phyloP scores from a whole-genome alignment of 2,113 vertebrate species.

The Pedionomus torquatus region DNA sequence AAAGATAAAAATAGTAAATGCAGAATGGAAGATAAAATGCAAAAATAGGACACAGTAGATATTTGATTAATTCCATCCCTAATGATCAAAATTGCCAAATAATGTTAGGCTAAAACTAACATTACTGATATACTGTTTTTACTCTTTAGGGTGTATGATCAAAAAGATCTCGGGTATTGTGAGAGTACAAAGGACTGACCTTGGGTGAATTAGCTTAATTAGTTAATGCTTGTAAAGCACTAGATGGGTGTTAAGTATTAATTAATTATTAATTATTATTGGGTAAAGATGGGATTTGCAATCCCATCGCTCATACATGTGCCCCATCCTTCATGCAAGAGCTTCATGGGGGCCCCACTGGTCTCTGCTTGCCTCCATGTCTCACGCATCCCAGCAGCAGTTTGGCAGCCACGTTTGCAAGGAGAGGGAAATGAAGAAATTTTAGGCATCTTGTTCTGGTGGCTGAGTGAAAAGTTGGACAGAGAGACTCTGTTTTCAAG shows the following conservation, averaged over 20 bases:
- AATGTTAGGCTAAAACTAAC: conserved; percentile 61
- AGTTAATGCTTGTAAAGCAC: conserved; percentile 71
- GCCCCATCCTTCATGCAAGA: conserved; percentile 6
- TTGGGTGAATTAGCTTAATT: conserved; percentile 73
- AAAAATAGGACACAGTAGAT: conserved; percentile 57
- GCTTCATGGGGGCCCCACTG: not conserved
- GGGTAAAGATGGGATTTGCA: conserved; percentile 63
- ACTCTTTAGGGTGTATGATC: conserved; percentile 62
- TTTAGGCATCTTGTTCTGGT: not conserved
- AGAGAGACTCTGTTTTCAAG: not conserved
- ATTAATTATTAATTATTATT: conserved; percentile 70
- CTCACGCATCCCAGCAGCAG: not conserved
- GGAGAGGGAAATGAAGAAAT: not conserved
- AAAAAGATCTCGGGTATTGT: conserved; percentile 65
- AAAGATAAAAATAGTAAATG: conserved; percentile 65
- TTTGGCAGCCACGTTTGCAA: not conserved
- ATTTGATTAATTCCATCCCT: conserved; percentile 64
- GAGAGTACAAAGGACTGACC: conserved; percentile 66
- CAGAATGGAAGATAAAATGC: conserved; percentile 47
- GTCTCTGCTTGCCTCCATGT: not conserved
- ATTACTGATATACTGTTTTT: conserved; percentile 60
- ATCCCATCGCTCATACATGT: conserved; percentile 43
- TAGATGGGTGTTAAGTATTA: conserved; percentile 61
- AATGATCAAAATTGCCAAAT: conserved; percentile 70
- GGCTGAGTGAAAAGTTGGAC: not conserved